Conservation (phyloP, 2,113 vertebrate genomes). For the Notarius lentiginosus region DNA sequence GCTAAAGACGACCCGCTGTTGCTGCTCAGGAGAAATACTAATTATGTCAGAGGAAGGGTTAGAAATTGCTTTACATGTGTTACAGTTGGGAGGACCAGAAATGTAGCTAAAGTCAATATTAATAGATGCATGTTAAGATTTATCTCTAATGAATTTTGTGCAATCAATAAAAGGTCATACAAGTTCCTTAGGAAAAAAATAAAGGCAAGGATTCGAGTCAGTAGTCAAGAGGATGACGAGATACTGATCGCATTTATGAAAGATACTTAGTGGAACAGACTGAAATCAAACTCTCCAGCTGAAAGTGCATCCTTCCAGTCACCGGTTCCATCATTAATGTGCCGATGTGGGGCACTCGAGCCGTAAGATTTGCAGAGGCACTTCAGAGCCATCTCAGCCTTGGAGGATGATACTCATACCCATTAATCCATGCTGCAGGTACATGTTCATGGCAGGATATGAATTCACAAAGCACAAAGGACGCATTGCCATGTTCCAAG, state of each 20-base stretch:
- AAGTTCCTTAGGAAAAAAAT: background rate
- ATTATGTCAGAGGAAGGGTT: background rate
- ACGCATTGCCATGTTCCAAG: background rate
- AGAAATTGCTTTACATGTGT: background rate
- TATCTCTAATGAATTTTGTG: background rate
- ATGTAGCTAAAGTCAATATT: background rate
- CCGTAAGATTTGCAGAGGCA: conserved; percentile 1
- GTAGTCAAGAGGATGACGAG: too few species aligned
- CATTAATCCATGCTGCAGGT: conserved; percentile 16
- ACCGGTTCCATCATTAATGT: background rate
- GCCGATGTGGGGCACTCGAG: background rate
- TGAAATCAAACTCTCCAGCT: background rate
- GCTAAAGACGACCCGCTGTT: background rate
- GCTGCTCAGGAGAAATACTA: background rate
- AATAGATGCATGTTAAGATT: background rate
- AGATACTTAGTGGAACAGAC: background rate
- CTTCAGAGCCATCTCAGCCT: background rate
- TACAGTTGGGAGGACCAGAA: background rate
- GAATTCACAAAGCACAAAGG: background rate
- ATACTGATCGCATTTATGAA: background rate
- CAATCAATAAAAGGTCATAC: background rate
- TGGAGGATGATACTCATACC: background rate
- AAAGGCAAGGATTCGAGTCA: background rate
- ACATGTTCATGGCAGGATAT: background rate
- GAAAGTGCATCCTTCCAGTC: conserved; percentile 3